Percentiles rank a stretch among this genome's conserved stretches.
Conservation (phyloP, 2,113 vertebrate genomes). For the Tympanuchus pallidicinctus region DNA sequence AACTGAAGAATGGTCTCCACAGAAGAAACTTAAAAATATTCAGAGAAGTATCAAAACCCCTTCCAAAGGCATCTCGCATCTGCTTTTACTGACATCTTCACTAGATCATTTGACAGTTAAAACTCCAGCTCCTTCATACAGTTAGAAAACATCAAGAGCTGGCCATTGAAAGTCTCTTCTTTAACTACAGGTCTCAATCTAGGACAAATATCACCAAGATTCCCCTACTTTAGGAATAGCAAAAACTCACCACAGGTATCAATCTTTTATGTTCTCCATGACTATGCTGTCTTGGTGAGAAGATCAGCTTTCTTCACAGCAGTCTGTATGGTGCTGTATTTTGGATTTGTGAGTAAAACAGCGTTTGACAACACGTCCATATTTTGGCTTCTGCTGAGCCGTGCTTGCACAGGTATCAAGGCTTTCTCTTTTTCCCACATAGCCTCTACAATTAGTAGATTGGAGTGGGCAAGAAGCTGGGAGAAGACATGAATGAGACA, state of each 20-base stretch:
- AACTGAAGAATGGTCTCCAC: background rate
- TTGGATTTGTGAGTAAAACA: background rate
- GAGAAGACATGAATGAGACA: background rate
- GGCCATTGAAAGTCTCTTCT: background rate
- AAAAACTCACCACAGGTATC: background rate
- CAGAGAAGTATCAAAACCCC: background rate
- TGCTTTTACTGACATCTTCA: background rate
- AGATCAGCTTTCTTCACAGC: background rate
- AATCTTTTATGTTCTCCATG: background rate
- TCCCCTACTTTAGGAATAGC: background rate
- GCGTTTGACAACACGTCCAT: background rate
- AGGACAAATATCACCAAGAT: background rate
- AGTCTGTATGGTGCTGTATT: background rate
- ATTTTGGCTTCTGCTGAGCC: background rate
- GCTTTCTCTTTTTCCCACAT: background rate
- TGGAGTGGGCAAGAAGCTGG: background rate
- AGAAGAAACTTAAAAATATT: background rate
- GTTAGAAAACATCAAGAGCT: background rate
- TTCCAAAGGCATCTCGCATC: background rate
- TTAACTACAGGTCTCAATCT: background rate
- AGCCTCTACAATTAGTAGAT: background rate
- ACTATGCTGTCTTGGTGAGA: background rate
- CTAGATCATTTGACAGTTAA: constrained; percentile 10
- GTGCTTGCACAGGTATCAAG: background rate
- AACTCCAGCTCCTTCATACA: background rate